Evolutionary conservation across 37 sponge, comb jelly and placozoan species (phyloP), one percentile per base, ranked within the genome.

Genomic region (Oscarella lobularis): DNA sequence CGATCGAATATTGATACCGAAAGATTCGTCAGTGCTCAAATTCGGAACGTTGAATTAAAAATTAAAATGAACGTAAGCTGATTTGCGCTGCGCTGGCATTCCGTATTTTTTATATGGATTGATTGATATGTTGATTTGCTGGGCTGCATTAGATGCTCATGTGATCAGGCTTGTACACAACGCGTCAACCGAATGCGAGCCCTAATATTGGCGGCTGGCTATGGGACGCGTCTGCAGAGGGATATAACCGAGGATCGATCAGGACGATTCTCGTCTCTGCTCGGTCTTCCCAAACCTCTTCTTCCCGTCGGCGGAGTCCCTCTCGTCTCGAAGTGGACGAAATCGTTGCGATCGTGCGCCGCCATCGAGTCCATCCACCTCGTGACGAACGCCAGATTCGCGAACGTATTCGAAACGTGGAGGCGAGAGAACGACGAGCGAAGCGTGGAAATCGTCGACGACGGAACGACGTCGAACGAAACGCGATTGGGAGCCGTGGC

Each of bases 191-290:
- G n/a, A 48, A 90, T 90, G 91, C 83, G 86, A 36, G 91, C 77
- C 38, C 40, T 90, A 0, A 83, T 90, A 6, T 72, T 90, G n/a
- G 91, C 80, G 0, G 91, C 82, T 2, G 91, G 91, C 37, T 90
- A 86, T 69, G 91, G 91, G 0, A 90, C 91, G n/a, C 76, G 91
- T 60, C 71, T 90, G 41, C 80, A 68, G 0, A 71, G 80, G 33
- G 91, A 90, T 40, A 31, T 90, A 36, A 68, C 54, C 14, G 30
- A 38, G 0, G 35, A 77, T 29, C 54, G 39, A 32, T 38, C 39
- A 3, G 79, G 67, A 3, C 38, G 66, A 38, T 84, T 80, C 36
- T 38, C 66, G 9, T 71, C 80, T 30, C 68, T 90, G 6, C 27
- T 69, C 2, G 85, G 87, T 1, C 38, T 83, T 1, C 74, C 91